Conservation (phyloP, 1,140 invertebrate species). For the Drosophila sturtevanti region DNA sequence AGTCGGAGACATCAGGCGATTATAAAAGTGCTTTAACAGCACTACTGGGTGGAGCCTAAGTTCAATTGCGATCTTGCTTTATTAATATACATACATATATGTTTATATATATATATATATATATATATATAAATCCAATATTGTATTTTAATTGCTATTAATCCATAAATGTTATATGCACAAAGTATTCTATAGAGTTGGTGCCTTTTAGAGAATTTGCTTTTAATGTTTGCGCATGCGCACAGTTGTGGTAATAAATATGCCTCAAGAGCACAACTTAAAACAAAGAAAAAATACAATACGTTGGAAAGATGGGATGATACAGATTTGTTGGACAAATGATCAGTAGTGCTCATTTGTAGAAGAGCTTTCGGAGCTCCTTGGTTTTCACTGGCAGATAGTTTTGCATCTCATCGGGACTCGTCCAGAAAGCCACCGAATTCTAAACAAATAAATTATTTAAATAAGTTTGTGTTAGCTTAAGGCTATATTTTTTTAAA, state of each 20-base stretch:
- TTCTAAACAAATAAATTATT: slow-evolving; percentile 66
- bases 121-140: too few species aligned
- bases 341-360: slow-evolving; percentile 39
- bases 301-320: neutral
- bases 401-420: slow-evolving; percentile 85
- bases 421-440: slow-evolving; percentile 83
- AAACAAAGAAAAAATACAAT: slow-evolving; percentile 13
- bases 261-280: slow-evolving; percentile 36
- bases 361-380: slow-evolving; percentile 83
- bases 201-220: slow-evolving; percentile 48
- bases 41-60: slow-evolving; percentile 83
- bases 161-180: neutral
- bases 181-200: slow-evolving; percentile 4
- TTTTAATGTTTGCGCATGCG: slow-evolving; percentile 59
- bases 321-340: neutral
- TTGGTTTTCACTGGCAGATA: slow-evolving; percentile 83
- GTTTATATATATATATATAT: too few species aligned
- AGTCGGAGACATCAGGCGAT: slow-evolving; percentile 89
- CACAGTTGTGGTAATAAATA: slow-evolving; percentile 58
- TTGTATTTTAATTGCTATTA: neutral
- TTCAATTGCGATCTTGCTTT: too few species aligned
- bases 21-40: slow-evolving; percentile 88
- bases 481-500: neutral
- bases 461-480: too few species aligned
- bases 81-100: neutral